Evolutionary conservation across 2,797 vertebrate species (phyloP).

Genomic region (Sebastes diaconus): DNA sequence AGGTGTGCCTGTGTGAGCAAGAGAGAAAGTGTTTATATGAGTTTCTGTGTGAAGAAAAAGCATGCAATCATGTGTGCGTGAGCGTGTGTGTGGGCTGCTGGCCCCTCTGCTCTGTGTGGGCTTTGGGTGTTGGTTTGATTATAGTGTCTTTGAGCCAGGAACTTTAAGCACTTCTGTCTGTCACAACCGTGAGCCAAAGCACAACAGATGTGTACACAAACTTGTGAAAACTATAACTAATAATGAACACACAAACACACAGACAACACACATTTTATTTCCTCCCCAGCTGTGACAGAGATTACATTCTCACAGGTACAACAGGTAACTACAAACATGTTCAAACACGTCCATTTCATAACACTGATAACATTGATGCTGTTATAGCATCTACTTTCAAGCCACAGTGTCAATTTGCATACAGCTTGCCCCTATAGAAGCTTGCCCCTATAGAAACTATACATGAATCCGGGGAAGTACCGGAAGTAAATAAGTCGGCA

Average conservation of each 20-base stretch:
- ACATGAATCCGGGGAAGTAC: no score
- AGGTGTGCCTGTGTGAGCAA: constrained; percentile 45
- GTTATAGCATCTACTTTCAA: neutral
- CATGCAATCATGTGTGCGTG: constrained; percentile 2
- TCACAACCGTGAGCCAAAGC: constrained; percentile 55
- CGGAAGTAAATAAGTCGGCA: no score
- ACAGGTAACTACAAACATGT: neutral
- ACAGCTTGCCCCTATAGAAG: neutral
- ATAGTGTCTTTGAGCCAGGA: constrained; percentile 67
- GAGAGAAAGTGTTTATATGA: constrained; percentile 20
- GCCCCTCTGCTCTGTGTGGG: constrained; percentile 73
- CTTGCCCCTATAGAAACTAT: neutral
- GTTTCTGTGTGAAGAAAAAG: constrained; percentile 14
- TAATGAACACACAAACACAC: neutral
- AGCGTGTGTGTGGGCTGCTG: constrained; percentile 51
- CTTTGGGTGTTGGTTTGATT: constrained; percentile 82
- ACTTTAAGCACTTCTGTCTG: constrained; percentile 67
- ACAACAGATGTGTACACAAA: constrained; percentile 59
- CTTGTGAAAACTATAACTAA: constrained; percentile 15
- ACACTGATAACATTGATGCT: neutral
- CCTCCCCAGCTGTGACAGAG: neutral
- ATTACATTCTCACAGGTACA: neutral
- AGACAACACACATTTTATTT: neutral
- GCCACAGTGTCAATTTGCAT: neutral
- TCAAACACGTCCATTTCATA: neutral